Evolutionary conservation across 2,888 invertebrate species (phyloP), one percentile per base, ranked within the genome.

Genomic region (Tetragonisca angustula): DNA sequence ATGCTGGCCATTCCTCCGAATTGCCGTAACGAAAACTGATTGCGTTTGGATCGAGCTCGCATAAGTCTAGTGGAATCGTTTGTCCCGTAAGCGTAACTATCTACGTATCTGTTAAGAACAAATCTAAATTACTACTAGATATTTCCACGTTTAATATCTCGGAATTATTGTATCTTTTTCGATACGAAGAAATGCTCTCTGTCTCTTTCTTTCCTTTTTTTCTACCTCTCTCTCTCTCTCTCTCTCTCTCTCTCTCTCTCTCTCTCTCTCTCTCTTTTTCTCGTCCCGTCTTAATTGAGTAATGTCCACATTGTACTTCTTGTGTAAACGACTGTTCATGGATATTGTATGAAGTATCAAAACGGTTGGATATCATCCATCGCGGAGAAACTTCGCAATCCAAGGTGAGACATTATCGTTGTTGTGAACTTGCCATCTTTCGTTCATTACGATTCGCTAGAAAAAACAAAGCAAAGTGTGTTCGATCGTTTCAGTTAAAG

Each of bases 21-120:
- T 85, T 86, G 79, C 84, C 87, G 88, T 89, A 89, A 91, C 92
- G 92, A 90, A 86, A 92, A 93, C 85, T 90, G 88, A 88, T 90
- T 86, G 81, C 83, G 86, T 85, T 85, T 81, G 78, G 81, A 70
- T 85, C 50, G 67, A 49, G 17, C 49, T 84, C 52, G 68, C 67
- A 76, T 77, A 83, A 88, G 80, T 88, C 81, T 88, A 81, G 81
- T 76, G 62, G 79, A 87, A 86, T 80, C 82, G 79, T 89, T 91
- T 87, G 77, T 88, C 79, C 81, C 79, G 78, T 83, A 74, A 79
- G 62, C 79, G 78, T 83, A 74, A 79, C 61, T 70, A 54, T 79
- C 71, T 77, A 73, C 73, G 61, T 68, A 70, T 59, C 67, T 59
- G n/a, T 64, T 62, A 24, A 62, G 62, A 15, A 54, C 56, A 13